Evolutionary conservation across 2,797 vertebrate species (phyloP).

Genomic region (Paratrypauchen microcephalus): DNA sequence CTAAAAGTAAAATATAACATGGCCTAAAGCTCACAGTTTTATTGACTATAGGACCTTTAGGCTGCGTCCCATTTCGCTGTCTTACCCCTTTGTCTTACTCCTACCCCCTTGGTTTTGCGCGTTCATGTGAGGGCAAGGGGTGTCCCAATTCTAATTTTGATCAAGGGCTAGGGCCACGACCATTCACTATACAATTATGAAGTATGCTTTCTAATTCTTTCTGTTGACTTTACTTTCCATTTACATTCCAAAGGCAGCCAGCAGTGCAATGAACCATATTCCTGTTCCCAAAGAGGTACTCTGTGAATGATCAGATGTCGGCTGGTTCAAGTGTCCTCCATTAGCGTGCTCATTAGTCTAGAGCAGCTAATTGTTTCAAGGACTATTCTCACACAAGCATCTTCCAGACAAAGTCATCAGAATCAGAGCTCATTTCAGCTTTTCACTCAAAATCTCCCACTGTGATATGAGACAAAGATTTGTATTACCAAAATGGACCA

Average conservation of each 20-base stretch:
- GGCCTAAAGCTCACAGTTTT: no score
- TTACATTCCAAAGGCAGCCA: background rate
- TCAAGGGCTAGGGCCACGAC: no score
- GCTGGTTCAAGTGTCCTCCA: constrained; percentile 33
- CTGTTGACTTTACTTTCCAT: background rate
- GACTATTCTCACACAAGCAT: constrained; percentile 41
- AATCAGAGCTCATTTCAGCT: constrained; percentile 22
- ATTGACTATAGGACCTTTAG: no score
- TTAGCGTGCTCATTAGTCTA: constrained; percentile 30
- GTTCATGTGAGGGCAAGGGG: no score
- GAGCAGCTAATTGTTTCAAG: constrained; percentile 37
- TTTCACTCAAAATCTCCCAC: background rate
- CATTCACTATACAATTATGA: no score
- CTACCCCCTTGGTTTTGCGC: no score
- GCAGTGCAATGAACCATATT: background rate
- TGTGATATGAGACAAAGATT: background rate
- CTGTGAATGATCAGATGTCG: constrained; percentile 24
- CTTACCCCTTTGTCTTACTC: no score
- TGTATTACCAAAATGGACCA: no score
- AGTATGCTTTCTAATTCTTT: background rate
- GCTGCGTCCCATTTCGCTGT: no score
- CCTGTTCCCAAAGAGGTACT: background rate
- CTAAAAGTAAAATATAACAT: no score
- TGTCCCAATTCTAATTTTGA: no score
- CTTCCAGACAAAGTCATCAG: constrained; percentile 14